A percentile compares a stretch with the other conserved stretches of the same genome.
These are phyloP conservation scores for Limnephilus auricula DNA, from an alignment of 2,888 invertebrate species.

Conservation along the genomic window DNA sequence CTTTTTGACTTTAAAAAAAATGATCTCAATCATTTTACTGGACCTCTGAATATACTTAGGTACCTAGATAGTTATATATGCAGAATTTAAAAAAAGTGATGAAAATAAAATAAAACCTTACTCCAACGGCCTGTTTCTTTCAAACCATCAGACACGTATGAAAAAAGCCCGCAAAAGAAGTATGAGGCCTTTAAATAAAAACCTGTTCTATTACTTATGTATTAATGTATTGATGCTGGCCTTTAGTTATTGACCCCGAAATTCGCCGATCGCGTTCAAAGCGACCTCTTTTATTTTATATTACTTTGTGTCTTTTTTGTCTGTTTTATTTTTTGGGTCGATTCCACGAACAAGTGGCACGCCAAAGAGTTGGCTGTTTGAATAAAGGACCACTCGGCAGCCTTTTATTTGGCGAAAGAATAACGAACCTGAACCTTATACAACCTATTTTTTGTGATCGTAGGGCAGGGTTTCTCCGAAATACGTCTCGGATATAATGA, in stretches of 20 bases:
- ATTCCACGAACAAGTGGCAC: slow-evolving; percentile 27
- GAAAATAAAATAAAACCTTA: neutral
- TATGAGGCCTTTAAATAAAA: slow-evolving; percentile 45
- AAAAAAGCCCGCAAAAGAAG: slow-evolving; percentile 12
- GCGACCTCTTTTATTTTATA: slow-evolving; percentile 53
- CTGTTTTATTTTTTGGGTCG: slow-evolving; percentile 42
- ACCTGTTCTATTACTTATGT: slow-evolving; percentile 51
- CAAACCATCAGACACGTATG: slow-evolving; percentile 12
- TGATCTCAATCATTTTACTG: neutral
- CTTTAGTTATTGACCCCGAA: slow-evolving; percentile 66
- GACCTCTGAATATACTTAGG: neutral
- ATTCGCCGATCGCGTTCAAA: slow-evolving; percentile 50
- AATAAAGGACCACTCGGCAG: slow-evolving; percentile 10
- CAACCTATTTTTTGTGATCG: slow-evolving; percentile 42
- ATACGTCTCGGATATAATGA: slow-evolving; percentile 20
- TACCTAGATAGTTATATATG: neutral
- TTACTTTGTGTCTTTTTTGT: neutral
- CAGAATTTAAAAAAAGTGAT: neutral
- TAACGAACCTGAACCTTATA: slow-evolving; percentile 43
- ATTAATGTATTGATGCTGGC: slow-evolving; percentile 48
- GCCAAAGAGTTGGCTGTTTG: slow-evolving; percentile 27
- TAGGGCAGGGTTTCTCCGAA: slow-evolving; percentile 55
- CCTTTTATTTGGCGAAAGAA: slow-evolving; percentile 40
- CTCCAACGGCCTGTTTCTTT: slow-evolving; percentile 24
- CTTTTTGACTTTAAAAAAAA: neutral